Conservation (phyloP, 1,140 invertebrate species). For the Drosophila insularis region DNA sequence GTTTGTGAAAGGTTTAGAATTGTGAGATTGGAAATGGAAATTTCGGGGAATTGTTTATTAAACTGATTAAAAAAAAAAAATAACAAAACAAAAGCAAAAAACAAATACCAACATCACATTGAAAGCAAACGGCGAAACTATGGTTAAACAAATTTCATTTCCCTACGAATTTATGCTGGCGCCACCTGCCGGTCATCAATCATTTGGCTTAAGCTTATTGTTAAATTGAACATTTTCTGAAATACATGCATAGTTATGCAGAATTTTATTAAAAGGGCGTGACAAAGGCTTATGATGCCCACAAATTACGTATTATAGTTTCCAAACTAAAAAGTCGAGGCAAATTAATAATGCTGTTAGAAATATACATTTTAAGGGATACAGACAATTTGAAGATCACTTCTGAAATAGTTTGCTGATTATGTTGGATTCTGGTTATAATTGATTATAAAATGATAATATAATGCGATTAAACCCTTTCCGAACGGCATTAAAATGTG, state of each 20-base stretch:
- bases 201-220: neutral
- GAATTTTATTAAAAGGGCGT: no score
- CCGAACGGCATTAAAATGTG: no score
- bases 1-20: conserved; percentile 32
- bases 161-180: neutral
- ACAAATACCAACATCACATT: neutral
- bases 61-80: neutral
- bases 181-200: conserved; percentile 1
- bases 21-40: conserved; percentile 12
- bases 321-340: no score
- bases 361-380: no score
- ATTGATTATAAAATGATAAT: no score
- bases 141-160: neutral
- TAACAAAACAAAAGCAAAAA: neutral
- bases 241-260: no score
- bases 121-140: neutral
- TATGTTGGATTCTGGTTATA: no score
- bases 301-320: neutral
- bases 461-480: no score
- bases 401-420: no score
- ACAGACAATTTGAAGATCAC: no score
- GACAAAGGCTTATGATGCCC: neutral
- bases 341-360: no score
- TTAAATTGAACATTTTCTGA: no score
- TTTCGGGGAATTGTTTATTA: neutral